Conservation (phyloP, 92 coral and sea anemone genomes). For the Pocillopora grandis region DNA sequence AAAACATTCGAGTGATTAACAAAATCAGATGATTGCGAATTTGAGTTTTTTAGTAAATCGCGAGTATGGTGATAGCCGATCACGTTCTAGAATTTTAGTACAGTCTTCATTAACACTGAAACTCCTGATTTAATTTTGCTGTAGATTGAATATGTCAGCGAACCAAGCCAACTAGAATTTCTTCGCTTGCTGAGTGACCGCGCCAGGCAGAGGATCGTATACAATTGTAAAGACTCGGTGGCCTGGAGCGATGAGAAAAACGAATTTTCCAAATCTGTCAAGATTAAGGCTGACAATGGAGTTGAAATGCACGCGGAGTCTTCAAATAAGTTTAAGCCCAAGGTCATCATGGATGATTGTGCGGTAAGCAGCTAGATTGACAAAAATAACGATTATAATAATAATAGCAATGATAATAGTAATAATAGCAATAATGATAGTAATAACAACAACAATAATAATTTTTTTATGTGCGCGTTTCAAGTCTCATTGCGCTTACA, state of each 20-base stretch:
- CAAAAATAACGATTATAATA: background rate
- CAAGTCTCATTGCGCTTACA: too few relatives aligned
- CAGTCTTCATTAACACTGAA: background rate
- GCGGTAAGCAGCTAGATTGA: constrained; percentile 52
- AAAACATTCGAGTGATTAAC: too few relatives aligned
- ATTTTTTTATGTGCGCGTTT: too few relatives aligned
- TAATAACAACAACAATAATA: too few relatives aligned
- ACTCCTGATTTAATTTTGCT: background rate
- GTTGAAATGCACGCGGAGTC: constrained; percentile 89
- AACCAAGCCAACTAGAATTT: constrained; percentile 81
- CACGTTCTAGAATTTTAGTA: background rate
- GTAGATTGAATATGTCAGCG: constrained; percentile 74
- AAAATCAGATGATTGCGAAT: too few relatives aligned
- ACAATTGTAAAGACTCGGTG: constrained; percentile 92
- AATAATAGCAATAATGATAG: too few relatives aligned
- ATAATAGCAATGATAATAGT: too few relatives aligned
- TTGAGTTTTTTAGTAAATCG: too few relatives aligned
- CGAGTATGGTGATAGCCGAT: too few relatives aligned
- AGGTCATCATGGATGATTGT: constrained; percentile 80
- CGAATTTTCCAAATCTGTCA: constrained; percentile 63
- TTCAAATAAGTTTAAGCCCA: constrained; percentile 87
- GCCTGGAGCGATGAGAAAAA: constrained; percentile 78
- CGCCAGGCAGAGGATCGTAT: constrained; percentile 84
- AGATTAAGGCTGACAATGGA: constrained; percentile 86
- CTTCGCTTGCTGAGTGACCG: constrained; percentile 86